phyloP scores from a whole-genome alignment of 1,140 invertebrate genomes.

The Drosophila arizonae region DNA sequence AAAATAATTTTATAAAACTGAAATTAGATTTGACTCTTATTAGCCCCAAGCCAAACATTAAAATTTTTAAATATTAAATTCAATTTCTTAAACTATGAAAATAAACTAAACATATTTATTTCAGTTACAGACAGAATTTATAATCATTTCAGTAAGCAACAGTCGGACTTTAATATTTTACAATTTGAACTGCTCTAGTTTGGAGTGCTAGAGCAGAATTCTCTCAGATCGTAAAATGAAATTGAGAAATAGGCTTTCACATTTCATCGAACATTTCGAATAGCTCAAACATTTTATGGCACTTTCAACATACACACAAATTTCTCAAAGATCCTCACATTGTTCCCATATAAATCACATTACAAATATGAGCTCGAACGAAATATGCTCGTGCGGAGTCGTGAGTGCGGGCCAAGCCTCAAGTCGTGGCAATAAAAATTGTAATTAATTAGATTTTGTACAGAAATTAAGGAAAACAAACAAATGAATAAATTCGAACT shows the following conservation, averaged over 20 bases:
- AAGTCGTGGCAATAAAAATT: constrained; percentile 73
- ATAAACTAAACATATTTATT: too few species aligned
- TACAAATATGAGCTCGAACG: constrained; percentile 26
- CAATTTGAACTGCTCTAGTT: constrained; percentile 12
- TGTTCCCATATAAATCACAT: constrained; percentile 77
- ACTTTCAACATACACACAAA: constrained; percentile 52
- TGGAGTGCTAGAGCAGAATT: constrained; percentile 23
- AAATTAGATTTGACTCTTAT: too few species aligned
- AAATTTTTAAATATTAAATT: too few species aligned
- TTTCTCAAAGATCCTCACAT: constrained; percentile 18
- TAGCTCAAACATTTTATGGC: constrained; percentile 71
- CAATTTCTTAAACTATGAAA: too few species aligned
- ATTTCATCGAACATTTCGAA: constrained; percentile 66
- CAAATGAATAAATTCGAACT: constrained; percentile 49
- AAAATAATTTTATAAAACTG: too few species aligned
- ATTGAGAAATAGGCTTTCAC: constrained; percentile 72
- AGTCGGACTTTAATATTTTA: background rate
- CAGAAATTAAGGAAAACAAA: constrained; percentile 59
- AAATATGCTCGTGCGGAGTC: constrained; percentile 19
- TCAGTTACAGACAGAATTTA: too few species aligned
- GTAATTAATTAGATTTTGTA: constrained; percentile 74
- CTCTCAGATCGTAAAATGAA: constrained; percentile 70
- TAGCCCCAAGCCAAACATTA: too few species aligned
- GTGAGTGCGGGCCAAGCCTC: constrained; percentile 48
- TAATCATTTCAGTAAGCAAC: background rate